A percentile compares a stretch with the other conserved stretches of the same genome.
These are phyloP conservation scores for Arnoldichthys spilopterus DNA, from an alignment of 2,797 vertebrate genomes.

Conservation along the genomic window DNA sequence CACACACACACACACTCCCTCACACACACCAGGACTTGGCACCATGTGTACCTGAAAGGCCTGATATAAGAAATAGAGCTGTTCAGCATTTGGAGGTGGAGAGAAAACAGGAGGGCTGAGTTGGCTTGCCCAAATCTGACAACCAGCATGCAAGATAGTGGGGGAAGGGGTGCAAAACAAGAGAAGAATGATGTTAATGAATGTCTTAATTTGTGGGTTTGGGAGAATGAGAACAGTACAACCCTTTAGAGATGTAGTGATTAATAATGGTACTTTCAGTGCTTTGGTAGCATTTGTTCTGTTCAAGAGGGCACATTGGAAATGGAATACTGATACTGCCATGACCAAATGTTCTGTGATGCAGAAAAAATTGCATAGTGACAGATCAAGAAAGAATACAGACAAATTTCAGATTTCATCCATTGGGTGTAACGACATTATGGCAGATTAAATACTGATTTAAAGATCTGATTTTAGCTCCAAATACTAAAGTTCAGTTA, in stretches of 20 bases:
- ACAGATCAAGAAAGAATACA: background rate
- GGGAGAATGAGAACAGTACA: slow-evolving; percentile 50
- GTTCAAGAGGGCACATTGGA: background rate
- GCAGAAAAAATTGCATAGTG: background rate
- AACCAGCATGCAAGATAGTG: slow-evolving; percentile 70
- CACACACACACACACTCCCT: slow-evolving; percentile 20
- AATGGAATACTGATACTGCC: background rate
- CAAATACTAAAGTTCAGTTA: too few relatives aligned
- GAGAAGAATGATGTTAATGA: slow-evolving; percentile 49
- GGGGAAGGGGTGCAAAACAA: slow-evolving; percentile 66
- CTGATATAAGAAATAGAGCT: slow-evolving; percentile 84
- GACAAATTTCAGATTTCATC: too few relatives aligned
- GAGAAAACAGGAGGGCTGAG: slow-evolving; percentile 79
- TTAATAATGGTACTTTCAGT: background rate
- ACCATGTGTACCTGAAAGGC: slow-evolving; percentile 76
- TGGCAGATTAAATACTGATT: too few relatives aligned
- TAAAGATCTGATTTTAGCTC: too few relatives aligned
- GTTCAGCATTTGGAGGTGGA: slow-evolving; percentile 81
- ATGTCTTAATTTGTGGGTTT: slow-evolving; percentile 5
- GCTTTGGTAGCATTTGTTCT: background rate
- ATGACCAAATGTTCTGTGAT: background rate
- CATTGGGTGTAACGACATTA: too few relatives aligned
- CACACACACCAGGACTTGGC: slow-evolving; percentile 49
- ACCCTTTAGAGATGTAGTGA: background rate
- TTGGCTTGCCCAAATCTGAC: slow-evolving; percentile 79